Percentiles rank a stretch among this genome's conserved stretches.
These are phyloP conservation scores for Crematogaster levior DNA, from an alignment of 2,888 invertebrate species.

Conservation along the genomic window DNA sequence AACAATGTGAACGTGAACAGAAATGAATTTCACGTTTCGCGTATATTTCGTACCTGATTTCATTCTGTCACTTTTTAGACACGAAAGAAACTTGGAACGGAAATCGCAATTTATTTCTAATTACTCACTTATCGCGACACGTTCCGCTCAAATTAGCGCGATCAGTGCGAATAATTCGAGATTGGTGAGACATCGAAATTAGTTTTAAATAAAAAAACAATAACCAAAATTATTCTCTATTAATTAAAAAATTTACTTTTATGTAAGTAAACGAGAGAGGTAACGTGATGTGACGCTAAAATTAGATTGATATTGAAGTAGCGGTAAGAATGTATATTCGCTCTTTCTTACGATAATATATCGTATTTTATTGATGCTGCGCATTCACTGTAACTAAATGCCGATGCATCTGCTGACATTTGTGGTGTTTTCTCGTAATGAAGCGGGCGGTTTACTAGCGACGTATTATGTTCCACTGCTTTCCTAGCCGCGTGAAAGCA, in stretches of 20 bases:
- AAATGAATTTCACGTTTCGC: no score
- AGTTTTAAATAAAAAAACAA: not conserved
- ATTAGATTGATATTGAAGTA: not conserved
- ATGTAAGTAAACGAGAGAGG: not conserved
- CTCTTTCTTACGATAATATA: not conserved
- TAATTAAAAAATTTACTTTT: not conserved
- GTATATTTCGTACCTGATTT: no score
- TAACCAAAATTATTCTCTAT: not conserved
- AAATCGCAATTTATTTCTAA: slow-evolving; percentile 8
- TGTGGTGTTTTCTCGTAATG: not conserved
- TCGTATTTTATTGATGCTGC: not conserved
- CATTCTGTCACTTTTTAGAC: no score
- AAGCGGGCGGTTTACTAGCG: not conserved
- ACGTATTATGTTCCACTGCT: not conserved
- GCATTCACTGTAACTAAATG: not conserved
- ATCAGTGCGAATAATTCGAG: not conserved
- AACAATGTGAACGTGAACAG: not conserved
- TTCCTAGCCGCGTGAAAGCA: not conserved
- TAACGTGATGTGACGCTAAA: not conserved
- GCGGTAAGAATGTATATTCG: not conserved
- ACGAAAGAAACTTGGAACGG: not conserved
- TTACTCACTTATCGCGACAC: not conserved
- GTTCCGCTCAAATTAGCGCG: not conserved
- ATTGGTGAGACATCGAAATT: not conserved
- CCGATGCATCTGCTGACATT: not conserved